Conservation (phyloP, 2,113 vertebrate species). For the Tetrax tetrax region DNA sequence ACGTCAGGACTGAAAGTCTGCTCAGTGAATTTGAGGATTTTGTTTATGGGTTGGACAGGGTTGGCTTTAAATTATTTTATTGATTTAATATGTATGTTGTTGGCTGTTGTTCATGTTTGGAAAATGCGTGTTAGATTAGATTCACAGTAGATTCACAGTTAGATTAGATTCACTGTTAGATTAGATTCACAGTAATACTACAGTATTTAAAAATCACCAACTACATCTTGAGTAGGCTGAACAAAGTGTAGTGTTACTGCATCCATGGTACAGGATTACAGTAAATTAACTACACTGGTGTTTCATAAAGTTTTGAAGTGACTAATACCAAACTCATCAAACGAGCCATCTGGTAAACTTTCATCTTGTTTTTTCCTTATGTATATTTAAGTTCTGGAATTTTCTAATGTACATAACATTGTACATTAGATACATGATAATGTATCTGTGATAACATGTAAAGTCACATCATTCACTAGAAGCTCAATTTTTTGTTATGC, state of each 20-base stretch:
- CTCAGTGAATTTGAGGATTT: neutral
- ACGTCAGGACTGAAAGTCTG: neutral
- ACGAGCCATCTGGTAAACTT: neutral
- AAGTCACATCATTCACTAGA: neutral
- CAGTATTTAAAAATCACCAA: neutral
- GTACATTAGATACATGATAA: too few species aligned
- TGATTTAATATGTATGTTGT: neutral
- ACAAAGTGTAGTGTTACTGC: neutral
- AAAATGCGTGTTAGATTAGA: neutral
- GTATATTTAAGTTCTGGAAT: neutral
- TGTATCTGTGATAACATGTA: neutral
- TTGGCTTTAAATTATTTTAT: neutral
- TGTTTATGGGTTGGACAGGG: neutral
- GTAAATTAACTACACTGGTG: neutral
- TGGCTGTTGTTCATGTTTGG: neutral
- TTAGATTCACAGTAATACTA: neutral
- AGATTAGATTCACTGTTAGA: neutral
- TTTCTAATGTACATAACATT: neutral
- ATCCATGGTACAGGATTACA: accelerated
- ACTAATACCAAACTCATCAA: neutral
- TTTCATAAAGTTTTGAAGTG: neutral
- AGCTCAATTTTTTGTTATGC: neutral
- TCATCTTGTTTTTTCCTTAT: neutral
- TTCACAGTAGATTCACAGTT: neutral
- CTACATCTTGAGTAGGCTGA: neutral